phyloP scores from a whole-genome alignment of 1,140 invertebrate species.

The Metopolophium dirhodum region DNA sequence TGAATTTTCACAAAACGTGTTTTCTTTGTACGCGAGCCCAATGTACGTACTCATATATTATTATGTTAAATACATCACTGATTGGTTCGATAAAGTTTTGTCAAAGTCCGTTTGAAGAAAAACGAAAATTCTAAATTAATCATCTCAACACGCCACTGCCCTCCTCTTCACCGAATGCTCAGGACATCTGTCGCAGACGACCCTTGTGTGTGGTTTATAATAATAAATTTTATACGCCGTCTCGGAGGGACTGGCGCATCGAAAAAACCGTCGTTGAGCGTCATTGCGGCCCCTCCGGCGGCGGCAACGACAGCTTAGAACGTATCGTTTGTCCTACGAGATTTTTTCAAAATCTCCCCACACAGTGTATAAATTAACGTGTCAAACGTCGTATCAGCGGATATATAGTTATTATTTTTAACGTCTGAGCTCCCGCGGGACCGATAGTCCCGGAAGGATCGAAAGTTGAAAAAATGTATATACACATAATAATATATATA shows the following conservation, averaged over 20 bases:
- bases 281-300: neutral
- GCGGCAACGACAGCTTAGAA: neutral
- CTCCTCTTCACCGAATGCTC: neutral
- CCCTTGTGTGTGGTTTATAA: neutral
- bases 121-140: constrained; percentile 19
- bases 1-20: constrained; percentile 39
- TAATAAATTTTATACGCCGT: neutral
- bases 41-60: neutral
- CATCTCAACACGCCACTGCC: neutral
- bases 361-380: constrained; percentile 40
- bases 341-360: constrained; percentile 33
- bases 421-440: constrained; percentile 16
- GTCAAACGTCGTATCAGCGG: constrained; percentile 24
- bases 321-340: constrained; percentile 3
- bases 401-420: constrained; percentile 42
- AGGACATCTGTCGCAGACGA: constrained; percentile 12
- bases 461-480: constrained; percentile 18
- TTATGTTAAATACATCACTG: neutral
- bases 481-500: neutral
- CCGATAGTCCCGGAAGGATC: constrained; percentile 26
- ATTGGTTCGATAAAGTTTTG: neutral
- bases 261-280: constrained; percentile 9
- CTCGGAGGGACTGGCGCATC: neutral
- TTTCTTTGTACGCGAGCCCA: neutral
- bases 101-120: neutral